These are phyloP conservation scores for Corythoichthys intestinalis DNA, from an alignment of 2,113 vertebrate genomes.

Conservation along the genomic window DNA sequence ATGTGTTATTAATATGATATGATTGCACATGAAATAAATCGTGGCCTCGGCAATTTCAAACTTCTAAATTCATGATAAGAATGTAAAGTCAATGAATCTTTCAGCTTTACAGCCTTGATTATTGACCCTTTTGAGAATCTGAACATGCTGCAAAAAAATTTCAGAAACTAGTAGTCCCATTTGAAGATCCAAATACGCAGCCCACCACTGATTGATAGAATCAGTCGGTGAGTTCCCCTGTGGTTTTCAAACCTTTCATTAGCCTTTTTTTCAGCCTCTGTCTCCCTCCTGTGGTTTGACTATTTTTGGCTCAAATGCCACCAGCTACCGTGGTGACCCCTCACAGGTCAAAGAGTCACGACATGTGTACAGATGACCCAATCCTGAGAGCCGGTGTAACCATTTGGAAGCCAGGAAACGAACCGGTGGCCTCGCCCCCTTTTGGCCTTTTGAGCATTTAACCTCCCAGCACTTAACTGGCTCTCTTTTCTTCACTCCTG, in stretches of 20 bases:
- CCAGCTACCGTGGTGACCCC: slow-evolving; percentile 41
- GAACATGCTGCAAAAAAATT: too few relatives aligned
- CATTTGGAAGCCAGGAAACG: slow-evolving; percentile 33
- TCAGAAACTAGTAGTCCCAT: background rate
- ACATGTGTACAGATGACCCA: slow-evolving; percentile 46
- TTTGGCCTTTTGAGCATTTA: slow-evolving; percentile 35
- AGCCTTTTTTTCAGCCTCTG: slow-evolving; percentile 28
- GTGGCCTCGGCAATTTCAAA: too few relatives aligned
- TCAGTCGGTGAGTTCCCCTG: slow-evolving; percentile 30
- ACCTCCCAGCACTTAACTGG: slow-evolving; percentile 37
- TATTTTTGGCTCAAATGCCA: slow-evolving; percentile 65
- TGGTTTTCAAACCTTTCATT: slow-evolving; percentile 42
- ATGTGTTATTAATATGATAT: too few relatives aligned
- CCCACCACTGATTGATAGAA: slow-evolving; percentile 17
- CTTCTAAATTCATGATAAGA: too few relatives aligned
- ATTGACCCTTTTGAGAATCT: too few relatives aligned
- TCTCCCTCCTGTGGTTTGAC: slow-evolving; percentile 40
- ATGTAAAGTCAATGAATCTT: too few relatives aligned
- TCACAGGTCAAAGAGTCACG: slow-evolving; percentile 38
- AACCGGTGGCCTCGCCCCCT: slow-evolving; percentile 31
- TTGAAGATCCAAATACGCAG: background rate
- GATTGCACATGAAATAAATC: too few relatives aligned
- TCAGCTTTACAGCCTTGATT: too few relatives aligned
- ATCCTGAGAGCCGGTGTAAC: slow-evolving; percentile 46
- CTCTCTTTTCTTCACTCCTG: slow-evolving; percentile 29